Conservation (phyloP, 2,888 invertebrate genomes). For the Microplitis manilae region DNA sequence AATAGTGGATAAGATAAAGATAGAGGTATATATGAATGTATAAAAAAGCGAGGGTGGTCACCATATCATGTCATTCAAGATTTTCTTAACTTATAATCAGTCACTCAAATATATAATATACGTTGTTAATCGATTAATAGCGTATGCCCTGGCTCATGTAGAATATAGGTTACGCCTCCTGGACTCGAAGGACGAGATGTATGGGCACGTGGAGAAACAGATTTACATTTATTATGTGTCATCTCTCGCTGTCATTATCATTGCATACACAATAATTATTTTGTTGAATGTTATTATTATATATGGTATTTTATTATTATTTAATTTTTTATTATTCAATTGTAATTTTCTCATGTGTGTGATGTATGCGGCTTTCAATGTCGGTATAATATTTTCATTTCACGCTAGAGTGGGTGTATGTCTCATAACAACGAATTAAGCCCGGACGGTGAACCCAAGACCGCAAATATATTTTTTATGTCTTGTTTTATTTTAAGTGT, state of each 20-base stretch:
- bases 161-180: conserved; percentile 51
- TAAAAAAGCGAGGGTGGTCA: neutral
- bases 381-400: conserved; percentile 67
- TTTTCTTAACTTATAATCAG: conserved; percentile 20
- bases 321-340: neutral
- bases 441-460: conserved; percentile 58
- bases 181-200: conserved; percentile 46
- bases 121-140: conserved; percentile 31
- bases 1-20: neutral
- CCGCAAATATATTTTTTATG: conserved; percentile 45
- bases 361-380: conserved; percentile 49
- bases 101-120: conserved; percentile 19
- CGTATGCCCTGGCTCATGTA: conserved; percentile 10
- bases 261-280: conserved; percentile 8
- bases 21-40: neutral
- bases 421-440: conserved; percentile 61
- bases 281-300: conserved; percentile 1
- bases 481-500: no score
- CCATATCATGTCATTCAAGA: neutral
- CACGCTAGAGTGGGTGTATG: conserved; percentile 61
- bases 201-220: conserved; percentile 24
- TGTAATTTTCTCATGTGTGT: conserved; percentile 23
- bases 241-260: conserved; percentile 29
- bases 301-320: neutral
- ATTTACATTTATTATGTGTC: conserved; percentile 49